A percentile compares a stretch with the other conserved stretches of the same genome.
These are phyloP conservation scores for Papilio demoleus DNA, from an alignment of 2,888 invertebrate species.

Conservation along the genomic window DNA sequence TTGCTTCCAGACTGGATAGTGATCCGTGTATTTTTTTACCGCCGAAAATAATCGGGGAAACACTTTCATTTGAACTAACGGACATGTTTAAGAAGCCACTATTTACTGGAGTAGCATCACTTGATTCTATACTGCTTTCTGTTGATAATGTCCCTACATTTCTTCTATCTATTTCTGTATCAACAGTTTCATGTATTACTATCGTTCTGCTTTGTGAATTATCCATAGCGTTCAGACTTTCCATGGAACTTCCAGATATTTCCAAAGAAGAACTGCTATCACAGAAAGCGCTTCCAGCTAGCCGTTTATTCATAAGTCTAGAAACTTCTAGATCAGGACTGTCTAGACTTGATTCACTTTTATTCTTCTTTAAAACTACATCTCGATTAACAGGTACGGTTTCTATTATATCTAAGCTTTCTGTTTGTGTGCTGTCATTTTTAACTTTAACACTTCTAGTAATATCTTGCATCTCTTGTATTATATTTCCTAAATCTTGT, in stretches of 20 bases:
- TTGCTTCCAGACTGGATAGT: conserved; percentile 77
- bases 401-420: conserved; percentile 51
- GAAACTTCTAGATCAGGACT: conserved; percentile 81
- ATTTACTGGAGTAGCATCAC: conserved; percentile 72
- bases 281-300: conserved; percentile 68
- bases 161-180: conserved; percentile 66
- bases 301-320: conserved; percentile 72
- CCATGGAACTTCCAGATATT: conserved; percentile 79
- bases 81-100: conserved; percentile 68
- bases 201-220: conserved; percentile 50
- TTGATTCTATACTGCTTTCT: conserved; percentile 75
- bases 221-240: conserved; percentile 71
- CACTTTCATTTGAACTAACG: conserved; percentile 78
- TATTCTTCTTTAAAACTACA: conserved; percentile 78
- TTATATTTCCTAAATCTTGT: conserved; percentile 72
- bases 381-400: conserved; percentile 71
- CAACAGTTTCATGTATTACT: conserved; percentile 55
- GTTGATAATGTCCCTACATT: conserved; percentile 61
- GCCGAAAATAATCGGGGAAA: conserved; percentile 75
- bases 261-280: conserved; percentile 78
- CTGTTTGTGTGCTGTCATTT: conserved; percentile 56
- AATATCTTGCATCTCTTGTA: conserved; percentile 70
- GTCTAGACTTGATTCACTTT: conserved; percentile 80
- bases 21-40: conserved; percentile 76
- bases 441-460: conserved; percentile 51